A percentile compares a stretch with the other conserved stretches of the same genome.
Conservation (phyloP, 1,140 invertebrate species). For the Bombus sibiricus region DNA sequence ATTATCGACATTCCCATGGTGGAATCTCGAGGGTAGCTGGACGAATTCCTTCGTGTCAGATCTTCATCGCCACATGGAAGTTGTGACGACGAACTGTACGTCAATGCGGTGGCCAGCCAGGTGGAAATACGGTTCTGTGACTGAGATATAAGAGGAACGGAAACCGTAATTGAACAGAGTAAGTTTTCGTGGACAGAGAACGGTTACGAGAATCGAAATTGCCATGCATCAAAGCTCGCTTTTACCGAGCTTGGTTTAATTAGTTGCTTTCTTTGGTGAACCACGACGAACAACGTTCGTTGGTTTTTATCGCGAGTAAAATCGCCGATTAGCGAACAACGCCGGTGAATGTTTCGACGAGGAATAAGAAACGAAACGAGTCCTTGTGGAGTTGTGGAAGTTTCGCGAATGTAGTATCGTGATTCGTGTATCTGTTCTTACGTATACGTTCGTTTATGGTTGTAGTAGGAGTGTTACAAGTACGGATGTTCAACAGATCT, state of each 20-base stretch:
- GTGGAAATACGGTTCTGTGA: too few species aligned
- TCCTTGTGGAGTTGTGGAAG: not conserved
- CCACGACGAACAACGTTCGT: not conserved
- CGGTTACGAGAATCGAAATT: not conserved
- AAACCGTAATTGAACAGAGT: not conserved
- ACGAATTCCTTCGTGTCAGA: conserved; percentile 34
- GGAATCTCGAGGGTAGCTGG: not conserved
- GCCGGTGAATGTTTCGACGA: not conserved
- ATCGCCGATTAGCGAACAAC: not conserved
- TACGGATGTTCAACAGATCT: not conserved
- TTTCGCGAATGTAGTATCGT: not conserved
- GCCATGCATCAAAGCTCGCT: not conserved
- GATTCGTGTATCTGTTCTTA: not conserved
- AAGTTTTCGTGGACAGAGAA: not conserved
- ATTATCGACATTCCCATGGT: conserved; percentile 51
- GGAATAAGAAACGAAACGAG: not conserved
- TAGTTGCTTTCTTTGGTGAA: not conserved
- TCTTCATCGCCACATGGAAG: conserved; percentile 24
- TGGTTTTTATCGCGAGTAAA: not conserved
- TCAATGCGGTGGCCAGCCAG: not conserved
- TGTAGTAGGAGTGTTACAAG: not conserved
- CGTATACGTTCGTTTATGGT: not conserved
- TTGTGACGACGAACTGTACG: conserved; percentile 7
- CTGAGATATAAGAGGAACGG: not conserved
- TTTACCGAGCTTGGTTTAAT: not conserved